Base-by-base conservation (phyloP, 2,113 vertebrate genomes). In the Perca fluviatilis region DNA sequence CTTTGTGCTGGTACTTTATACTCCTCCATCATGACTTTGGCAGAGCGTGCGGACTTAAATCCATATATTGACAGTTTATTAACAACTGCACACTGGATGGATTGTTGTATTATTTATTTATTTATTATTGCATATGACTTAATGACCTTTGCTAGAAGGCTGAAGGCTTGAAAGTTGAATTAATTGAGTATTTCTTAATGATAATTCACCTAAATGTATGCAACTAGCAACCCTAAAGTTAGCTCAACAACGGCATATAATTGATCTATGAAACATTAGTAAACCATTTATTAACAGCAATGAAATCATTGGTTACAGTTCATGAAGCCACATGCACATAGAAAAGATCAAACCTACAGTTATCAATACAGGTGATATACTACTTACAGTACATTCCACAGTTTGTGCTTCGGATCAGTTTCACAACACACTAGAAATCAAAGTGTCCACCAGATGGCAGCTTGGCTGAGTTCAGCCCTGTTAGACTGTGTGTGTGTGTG, bases 381-480 rank as follows among this genome's bases (percentile, higher is more conserved):
- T 30, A 25, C 9, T 18, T 36, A 30, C 27, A 27, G 27, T 27
- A 27, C 16, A 4, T 16, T 18, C 4, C 12, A 63, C 15, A 53
- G 64, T 47, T 9, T 14, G 36, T 67, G 0, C 43, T 0, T 71
- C 40, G 4, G 18, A 27, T 54, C 61, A 25, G 50, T n/a, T 50
- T 71, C 1, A 50, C 15, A 36, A 3, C 33, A 46, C 43, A 27
- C 33, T 27, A 67, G 21, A 77, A 12, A 67, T 54, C 4, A 70
- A 51, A 65, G 49, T 50, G 63, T 80, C 88, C 74, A 87, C 54
- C 73, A 85, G 86, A 33, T 75, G 83, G 80, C 88, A 77, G 79
- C 72, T 46, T 18, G 54, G 36, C 72, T 30, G 69, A 69, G 40
- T 36, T 64, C 63, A 16, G 14, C 23, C 60, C 16, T 11, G 36